Percentiles rank a stretch among this genome's conserved stretches.
Evolutionary conservation across 2,888 invertebrate genomes (phyloP).

Genomic region (Aelia acuminata): DNA sequence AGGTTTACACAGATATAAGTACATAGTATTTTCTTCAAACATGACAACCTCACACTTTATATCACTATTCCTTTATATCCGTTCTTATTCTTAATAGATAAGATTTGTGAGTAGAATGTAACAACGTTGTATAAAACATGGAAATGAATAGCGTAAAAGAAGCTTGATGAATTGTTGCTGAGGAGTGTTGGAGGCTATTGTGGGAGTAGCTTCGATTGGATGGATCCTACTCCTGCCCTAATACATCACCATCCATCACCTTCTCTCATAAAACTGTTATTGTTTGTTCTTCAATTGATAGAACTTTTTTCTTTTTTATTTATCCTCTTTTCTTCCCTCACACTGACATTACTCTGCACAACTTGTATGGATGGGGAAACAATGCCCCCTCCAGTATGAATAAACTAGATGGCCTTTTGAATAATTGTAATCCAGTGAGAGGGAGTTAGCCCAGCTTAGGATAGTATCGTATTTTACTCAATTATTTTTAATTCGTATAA

Average conservation of each 20-base stretch:
- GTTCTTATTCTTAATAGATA: not conserved
- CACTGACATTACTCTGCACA: not conserved
- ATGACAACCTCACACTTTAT: no score
- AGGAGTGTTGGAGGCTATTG: not conserved
- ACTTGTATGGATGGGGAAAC: not conserved
- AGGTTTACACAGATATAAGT: no score
- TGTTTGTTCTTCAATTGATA: conserved; percentile 32
- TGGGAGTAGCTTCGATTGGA: conserved; percentile 1
- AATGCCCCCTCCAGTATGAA: not conserved
- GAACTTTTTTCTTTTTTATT: not conserved
- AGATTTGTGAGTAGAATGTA: not conserved
- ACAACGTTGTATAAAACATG: not conserved
- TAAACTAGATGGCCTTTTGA: not conserved
- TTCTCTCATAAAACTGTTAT: conserved; percentile 35
- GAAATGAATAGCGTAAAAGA: not conserved
- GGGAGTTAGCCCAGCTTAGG: not conserved
- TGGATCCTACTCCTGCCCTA: not conserved
- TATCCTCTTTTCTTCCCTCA: not conserved
- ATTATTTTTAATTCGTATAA: no score
- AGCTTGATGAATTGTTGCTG: not conserved
- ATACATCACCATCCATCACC: conserved; percentile 17
- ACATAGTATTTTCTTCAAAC: no score
- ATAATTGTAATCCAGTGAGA: no score
- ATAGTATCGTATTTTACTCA: not conserved
- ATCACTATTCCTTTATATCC: not conserved